phyloP scores from a whole-genome alignment of 2,113 vertebrate genomes.

The Sisor rabdophorus region DNA sequence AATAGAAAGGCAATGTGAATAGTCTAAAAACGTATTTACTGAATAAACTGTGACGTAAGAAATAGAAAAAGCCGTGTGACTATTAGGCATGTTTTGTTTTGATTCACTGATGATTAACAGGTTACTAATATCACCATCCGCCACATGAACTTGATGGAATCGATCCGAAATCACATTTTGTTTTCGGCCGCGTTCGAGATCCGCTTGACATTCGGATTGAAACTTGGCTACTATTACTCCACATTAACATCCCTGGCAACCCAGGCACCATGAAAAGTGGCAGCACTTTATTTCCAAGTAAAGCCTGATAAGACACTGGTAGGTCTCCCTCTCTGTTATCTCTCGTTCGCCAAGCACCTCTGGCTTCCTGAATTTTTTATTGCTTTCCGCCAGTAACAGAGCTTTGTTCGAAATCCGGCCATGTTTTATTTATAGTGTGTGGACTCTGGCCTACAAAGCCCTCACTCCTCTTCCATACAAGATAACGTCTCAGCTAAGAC shows the following conservation, averaged over 20 bases:
- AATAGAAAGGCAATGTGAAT: too few species aligned
- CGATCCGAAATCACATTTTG: too few species aligned
- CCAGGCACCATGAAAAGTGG: not conserved
- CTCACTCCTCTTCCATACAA: not conserved
- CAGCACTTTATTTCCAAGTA: slow-evolving; percentile 6
- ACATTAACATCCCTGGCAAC: slow-evolving; percentile 2
- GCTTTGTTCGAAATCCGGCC: slow-evolving; percentile 54
- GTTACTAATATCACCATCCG: too few species aligned
- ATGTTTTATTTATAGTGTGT: slow-evolving; percentile 47
- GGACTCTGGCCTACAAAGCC: slow-evolving; percentile 44
- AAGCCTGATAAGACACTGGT: not conserved
- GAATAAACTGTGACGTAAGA: too few species aligned
- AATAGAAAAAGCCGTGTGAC: too few species aligned
- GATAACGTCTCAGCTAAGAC: slow-evolving; percentile 25
- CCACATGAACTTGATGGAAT: too few species aligned
- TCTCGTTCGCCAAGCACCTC: not conserved
- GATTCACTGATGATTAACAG: too few species aligned
- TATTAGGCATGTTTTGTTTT: too few species aligned
- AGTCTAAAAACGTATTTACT: too few species aligned
- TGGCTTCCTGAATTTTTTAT: slow-evolving; percentile 58
- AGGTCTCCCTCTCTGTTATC: slow-evolving; percentile 8
- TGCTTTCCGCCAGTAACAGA: slow-evolving; percentile 62
- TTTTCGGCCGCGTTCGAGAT: too few species aligned
- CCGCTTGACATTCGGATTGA: too few species aligned
- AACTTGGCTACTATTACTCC: not conserved